A percentile compares a stretch with the other conserved stretches of the same genome.
These are phyloP conservation scores for Esox masquinongy DNA, from an alignment of 2,797 vertebrate species.

Conservation along the genomic window DNA sequence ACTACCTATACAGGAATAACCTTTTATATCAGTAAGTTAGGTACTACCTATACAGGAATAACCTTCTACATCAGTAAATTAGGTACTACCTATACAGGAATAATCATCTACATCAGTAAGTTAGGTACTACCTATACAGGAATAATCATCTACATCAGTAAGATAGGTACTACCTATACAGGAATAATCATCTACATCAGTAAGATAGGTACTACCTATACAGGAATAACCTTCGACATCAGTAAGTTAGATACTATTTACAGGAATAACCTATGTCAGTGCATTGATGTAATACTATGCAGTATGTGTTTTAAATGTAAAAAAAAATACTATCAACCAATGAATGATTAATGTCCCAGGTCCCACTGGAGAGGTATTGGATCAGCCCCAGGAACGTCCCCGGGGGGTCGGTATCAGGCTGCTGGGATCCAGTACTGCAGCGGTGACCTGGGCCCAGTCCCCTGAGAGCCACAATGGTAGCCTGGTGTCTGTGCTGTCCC, in stretches of 20 bases:
- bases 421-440: conserved; percentile 83
- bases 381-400: conserved; percentile 86
- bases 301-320: neutral
- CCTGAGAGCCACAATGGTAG: conserved; percentile 75
- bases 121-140: conserved; percentile 19
- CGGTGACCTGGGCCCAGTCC: conserved; percentile 82
- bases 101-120: conserved; percentile 91
- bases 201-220: conserved; percentile 63
- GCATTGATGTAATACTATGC: neutral
- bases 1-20: conserved; percentile 30
- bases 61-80: conserved; percentile 92
- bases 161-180: conserved; percentile 47
- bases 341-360: conserved; percentile 57
- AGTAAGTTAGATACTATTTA: conserved; percentile 73
- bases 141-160: conserved; percentile 89
- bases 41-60: no score
- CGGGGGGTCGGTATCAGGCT: conserved; percentile 79
- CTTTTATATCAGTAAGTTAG: conserved; percentile 90
- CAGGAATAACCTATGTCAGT: no score
- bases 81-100: no score
- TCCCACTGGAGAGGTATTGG: conserved; percentile 82
- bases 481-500: conserved; percentile 87
- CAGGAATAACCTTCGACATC: conserved; percentile 82
- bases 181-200: conserved; percentile 86
- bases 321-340: neutral